Evolutionary conservation across 2,113 vertebrate genomes (phyloP).

Genomic region (Misgurnus anguillicaudatus): DNA sequence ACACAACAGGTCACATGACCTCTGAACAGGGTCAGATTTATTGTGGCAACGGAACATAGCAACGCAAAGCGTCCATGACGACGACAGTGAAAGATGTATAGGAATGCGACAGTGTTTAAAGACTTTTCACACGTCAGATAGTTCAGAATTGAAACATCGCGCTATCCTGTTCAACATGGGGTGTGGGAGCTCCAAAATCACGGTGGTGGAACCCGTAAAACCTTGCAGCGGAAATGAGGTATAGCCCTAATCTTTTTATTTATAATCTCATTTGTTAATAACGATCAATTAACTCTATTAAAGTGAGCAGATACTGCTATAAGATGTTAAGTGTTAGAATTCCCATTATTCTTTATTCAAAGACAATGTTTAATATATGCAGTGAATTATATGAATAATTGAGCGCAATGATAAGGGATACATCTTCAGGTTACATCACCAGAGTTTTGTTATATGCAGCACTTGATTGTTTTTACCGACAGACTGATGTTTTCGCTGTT

Average conservation of each 20-base stretch:
- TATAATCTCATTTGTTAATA: background rate
- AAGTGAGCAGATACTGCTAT: background rate
- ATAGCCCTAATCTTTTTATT: background rate
- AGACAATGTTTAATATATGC: background rate
- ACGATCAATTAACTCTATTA: background rate
- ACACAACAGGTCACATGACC: constrained; percentile 30
- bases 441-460: background rate
- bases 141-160: background rate
- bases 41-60: constrained; percentile 77
- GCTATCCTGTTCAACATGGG: constrained; percentile 63
- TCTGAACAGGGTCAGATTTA: constrained; percentile 66
- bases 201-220: constrained; percentile 60
- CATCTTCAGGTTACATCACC: background rate
- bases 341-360: background rate
- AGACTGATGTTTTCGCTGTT: background rate
- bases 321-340: background rate
- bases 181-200: constrained; percentile 64
- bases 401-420: background rate
- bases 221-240: constrained; percentile 62
- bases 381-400: constrained; percentile 1
- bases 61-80: constrained; percentile 64
- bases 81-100: constrained; percentile 52
- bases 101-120: constrained; percentile 61
- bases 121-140: constrained; percentile 2
- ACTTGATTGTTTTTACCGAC: background rate